Evolutionary conservation across 2,113 vertebrate genomes (phyloP).

Genomic region (Phocoena sinus): DNA sequence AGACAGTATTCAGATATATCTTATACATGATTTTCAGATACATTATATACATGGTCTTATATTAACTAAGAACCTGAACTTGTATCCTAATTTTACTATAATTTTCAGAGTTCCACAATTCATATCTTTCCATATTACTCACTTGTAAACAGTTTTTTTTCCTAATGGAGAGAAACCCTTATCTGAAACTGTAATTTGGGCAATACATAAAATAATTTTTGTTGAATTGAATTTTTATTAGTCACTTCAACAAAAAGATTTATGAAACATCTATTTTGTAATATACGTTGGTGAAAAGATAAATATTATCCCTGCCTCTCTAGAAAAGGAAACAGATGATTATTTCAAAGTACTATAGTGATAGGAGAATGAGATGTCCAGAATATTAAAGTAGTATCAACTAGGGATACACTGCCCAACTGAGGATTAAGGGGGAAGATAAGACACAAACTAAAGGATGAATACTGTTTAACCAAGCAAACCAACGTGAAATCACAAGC

Average conservation of each 20-base stretch:
- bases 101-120: constrained; percentile 21
- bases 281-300: background rate
- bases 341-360: background rate
- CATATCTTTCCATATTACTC: background rate
- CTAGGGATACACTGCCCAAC: background rate
- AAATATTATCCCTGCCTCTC: background rate
- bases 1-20: constrained; percentile 63
- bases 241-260: background rate
- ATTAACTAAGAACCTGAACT: constrained; percentile 43
- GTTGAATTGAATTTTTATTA: background rate
- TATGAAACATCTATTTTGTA: background rate
- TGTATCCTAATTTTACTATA: background rate
- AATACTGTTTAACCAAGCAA: background rate
- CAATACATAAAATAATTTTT: constrained; percentile 14
- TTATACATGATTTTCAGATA: constrained; percentile 42
- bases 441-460: background rate
- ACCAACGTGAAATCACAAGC: background rate
- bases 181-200: background rate
- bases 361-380: background rate
- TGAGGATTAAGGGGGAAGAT: background rate
- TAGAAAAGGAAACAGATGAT: background rate
- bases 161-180: background rate
- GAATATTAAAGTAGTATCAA: background rate
- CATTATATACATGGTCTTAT: constrained; percentile 24
- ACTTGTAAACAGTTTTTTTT: background rate